phyloP scores from a whole-genome alignment of 2,797 vertebrate genomes.

The Smutsia temminckii region DNA sequence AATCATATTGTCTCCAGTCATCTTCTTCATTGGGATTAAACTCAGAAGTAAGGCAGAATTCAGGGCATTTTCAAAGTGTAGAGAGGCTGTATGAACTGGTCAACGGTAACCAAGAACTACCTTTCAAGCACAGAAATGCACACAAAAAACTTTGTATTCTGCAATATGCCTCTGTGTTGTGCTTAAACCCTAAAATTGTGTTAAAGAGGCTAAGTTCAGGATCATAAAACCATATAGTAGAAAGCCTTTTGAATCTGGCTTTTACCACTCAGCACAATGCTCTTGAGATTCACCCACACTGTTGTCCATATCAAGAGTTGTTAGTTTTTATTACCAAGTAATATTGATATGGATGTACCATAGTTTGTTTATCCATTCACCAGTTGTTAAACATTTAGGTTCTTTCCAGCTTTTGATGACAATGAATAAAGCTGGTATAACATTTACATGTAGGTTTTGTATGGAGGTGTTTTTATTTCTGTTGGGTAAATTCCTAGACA shows the following conservation, averaged over 20 bases:
- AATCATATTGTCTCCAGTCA: background rate
- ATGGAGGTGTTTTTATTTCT: background rate
- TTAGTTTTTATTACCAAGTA: background rate
- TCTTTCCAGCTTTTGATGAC: constrained; percentile 12
- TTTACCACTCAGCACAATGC: background rate
- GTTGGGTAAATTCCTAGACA: constrained; percentile 18
- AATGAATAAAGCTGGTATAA: background rate
- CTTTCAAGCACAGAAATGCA: background rate
- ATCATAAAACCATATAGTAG: background rate
- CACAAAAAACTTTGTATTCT: background rate
- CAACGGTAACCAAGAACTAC: background rate
- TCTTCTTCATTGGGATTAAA: background rate
- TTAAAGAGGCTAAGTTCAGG: background rate
- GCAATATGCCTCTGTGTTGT: background rate
- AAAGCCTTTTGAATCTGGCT: background rate
- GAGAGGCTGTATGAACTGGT: background rate
- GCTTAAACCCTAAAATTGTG: background rate
- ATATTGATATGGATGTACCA: background rate
- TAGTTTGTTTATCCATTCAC: background rate
- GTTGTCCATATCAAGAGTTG: background rate
- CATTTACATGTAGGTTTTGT: background rate
- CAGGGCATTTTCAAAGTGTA: background rate
- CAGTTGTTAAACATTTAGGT: background rate
- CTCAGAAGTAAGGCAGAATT: constrained; percentile 2
- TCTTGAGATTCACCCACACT: background rate